A percentile compares a stretch with the other conserved stretches of the same genome.
phyloP scores from a whole-genome alignment of 2,113 vertebrate genomes.

The Marmota flaviventris region DNA sequence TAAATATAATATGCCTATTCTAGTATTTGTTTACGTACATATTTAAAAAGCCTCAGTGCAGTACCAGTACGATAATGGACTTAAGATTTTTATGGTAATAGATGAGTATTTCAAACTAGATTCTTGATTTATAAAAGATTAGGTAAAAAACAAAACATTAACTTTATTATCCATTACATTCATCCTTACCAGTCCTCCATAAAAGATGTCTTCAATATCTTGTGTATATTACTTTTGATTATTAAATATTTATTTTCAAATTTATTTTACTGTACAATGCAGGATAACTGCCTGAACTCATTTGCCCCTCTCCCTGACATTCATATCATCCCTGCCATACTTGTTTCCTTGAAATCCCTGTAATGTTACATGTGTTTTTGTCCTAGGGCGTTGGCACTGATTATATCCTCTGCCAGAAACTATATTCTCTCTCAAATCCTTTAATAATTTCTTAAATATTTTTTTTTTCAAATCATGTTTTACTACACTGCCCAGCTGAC shows the following conservation, averaged over 20 bases:
- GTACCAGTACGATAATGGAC: not conserved
- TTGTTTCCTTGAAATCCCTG: not conserved
- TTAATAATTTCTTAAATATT: not conserved
- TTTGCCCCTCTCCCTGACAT: not conserved
- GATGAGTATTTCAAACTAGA: not conserved
- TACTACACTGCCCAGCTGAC: no score
- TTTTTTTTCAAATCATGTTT: no score
- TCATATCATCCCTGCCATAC: not conserved
- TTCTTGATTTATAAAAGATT: not conserved
- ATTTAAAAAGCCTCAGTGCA: not conserved
- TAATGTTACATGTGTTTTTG: not conserved
- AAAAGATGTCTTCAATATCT: not conserved
- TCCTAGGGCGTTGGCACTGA: not conserved
- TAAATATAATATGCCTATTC: not conserved
- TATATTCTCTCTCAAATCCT: not conserved
- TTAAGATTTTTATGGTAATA: not conserved
- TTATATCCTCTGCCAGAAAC: not conserved
- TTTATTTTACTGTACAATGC: not conserved
- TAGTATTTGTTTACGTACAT: not conserved
- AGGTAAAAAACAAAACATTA: not conserved
- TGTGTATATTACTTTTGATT: not conserved
- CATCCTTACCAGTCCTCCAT: not conserved
- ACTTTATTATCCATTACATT: not conserved
- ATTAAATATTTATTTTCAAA: not conserved
- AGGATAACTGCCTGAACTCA: not conserved